Conservation (phyloP, 2,113 vertebrate genomes). For the Datnioides undecimradiatus region DNA sequence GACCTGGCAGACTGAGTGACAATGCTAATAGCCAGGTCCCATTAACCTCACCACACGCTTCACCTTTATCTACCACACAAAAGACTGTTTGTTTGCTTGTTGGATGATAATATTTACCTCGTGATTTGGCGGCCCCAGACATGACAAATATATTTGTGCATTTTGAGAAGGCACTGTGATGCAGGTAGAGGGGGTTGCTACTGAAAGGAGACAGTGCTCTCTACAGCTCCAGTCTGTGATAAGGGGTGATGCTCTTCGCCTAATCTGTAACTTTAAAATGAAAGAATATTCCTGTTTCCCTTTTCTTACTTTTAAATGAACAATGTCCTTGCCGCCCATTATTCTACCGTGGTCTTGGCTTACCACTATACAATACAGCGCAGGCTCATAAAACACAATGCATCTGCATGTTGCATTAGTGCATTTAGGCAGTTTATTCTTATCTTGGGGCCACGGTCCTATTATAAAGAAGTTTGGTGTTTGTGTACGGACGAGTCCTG, state of each 20-base stretch:
- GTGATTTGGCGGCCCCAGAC: conserved; percentile 77
- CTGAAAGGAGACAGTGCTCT: conserved; percentile 52
- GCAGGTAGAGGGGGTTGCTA: conserved; percentile 40
- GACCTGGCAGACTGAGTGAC: conserved; percentile 89
- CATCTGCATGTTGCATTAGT: conserved; percentile 59
- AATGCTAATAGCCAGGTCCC: conserved; percentile 90
- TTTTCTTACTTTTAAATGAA: conserved; percentile 68
- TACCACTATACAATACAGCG: conserved; percentile 58
- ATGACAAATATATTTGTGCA: conserved; percentile 83
- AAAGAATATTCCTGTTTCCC: conserved; percentile 60
- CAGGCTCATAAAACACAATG: conserved; percentile 68
- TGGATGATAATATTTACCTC: conserved; percentile 86
- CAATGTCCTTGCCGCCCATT: conserved; percentile 44
- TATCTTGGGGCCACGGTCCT: conserved; percentile 60
- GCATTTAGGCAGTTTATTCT: conserved; percentile 71
- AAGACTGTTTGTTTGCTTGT: conserved; percentile 86
- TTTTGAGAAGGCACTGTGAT: conserved; percentile 72
- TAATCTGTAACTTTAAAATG: conserved; percentile 71
- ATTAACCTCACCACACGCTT: conserved; percentile 84
- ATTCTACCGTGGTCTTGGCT: conserved; percentile 51
- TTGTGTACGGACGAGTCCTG: conserved; percentile 66
- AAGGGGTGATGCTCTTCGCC: conserved; percentile 64
- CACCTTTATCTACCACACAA: conserved; percentile 84
- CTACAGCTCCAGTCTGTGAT: conserved; percentile 59
- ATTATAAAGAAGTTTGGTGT: conserved; percentile 66